Conservation (phyloP, 2,888 invertebrate genomes). For the Athalia rosae region DNA sequence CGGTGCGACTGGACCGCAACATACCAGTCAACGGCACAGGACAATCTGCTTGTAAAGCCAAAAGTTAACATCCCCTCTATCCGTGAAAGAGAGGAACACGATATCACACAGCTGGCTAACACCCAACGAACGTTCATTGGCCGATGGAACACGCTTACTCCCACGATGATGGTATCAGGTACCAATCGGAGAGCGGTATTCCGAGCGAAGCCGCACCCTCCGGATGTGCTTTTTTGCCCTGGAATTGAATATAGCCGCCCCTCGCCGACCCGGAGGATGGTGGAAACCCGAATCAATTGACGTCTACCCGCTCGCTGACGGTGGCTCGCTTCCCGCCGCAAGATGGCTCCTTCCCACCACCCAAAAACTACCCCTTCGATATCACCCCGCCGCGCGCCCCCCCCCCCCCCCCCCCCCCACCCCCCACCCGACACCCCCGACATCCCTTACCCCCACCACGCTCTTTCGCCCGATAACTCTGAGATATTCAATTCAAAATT, state of each 20-base stretch:
- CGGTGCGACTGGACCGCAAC: conserved; percentile 66
- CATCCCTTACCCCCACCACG: no score
- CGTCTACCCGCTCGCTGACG: conserved; percentile 63
- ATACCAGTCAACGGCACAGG: conserved; percentile 72
- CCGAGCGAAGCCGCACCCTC: conserved; percentile 61
- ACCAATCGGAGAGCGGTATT: conserved; percentile 59
- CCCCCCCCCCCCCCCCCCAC: no score
- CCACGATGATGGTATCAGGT: conserved; percentile 55
- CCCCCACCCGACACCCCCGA: no score
- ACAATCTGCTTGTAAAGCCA: conserved; percentile 69
- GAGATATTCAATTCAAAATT: conserved; percentile 41
- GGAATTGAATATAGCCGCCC: conserved; percentile 70
- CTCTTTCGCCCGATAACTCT: conserved; percentile 25
- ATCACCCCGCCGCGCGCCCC: background rate
- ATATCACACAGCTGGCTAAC: conserved; percentile 60
- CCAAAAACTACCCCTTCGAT: conserved; percentile 49
- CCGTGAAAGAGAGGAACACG: conserved; percentile 60
- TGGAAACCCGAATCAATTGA: conserved; percentile 72
- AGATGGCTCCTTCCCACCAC: conserved; percentile 73
- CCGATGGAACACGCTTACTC: conserved; percentile 49
- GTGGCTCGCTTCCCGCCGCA: conserved; percentile 62
- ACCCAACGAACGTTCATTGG: conserved; percentile 67
- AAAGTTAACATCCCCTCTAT: conserved; percentile 67
- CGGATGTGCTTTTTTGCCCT: conserved; percentile 62
- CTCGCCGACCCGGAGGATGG: conserved; percentile 54